Evolutionary conservation across 37 sponge, comb jelly and placozoan genomes (phyloP).

Genomic region (Geodia barretti): DNA sequence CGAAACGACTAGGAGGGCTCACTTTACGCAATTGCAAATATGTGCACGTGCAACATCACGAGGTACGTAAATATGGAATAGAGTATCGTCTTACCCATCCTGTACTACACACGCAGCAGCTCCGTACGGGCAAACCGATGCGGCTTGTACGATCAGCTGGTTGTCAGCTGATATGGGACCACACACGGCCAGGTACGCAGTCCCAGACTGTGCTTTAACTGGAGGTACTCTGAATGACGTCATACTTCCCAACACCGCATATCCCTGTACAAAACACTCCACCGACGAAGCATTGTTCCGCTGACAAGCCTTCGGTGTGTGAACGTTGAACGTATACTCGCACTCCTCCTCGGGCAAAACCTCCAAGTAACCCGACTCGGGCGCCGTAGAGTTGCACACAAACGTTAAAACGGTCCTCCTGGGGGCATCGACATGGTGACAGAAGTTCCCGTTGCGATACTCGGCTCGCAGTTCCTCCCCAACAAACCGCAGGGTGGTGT

Average conservation of each 20-base stretch:
- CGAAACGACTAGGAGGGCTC: not conserved
- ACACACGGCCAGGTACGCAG: conserved; percentile 46
- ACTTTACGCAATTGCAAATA: too few species aligned
- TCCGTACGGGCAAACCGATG: not conserved
- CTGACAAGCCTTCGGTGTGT: conserved; percentile 37
- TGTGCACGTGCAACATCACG: not conserved
- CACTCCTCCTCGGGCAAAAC: conserved; percentile 45
- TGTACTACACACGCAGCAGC: conserved; percentile 42
- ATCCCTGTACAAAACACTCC: conserved; percentile 36
- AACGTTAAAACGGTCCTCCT: conserved; percentile 40
- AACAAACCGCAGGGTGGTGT: conserved; percentile 6
- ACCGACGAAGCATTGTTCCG: not conserved
- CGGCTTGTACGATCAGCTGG: not conserved
- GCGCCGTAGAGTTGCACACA: conserved; percentile 26
- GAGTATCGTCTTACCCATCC: not conserved
- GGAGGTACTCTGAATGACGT: not conserved
- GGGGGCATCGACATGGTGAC: conserved; percentile 26
- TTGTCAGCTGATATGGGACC: conserved; percentile 25
- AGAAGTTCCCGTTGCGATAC: conserved; percentile 29
- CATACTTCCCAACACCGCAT: conserved; percentile 16
- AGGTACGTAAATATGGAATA: not conserved
- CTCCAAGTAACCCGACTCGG: conserved; percentile 3
- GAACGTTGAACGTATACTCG: conserved; percentile 56
- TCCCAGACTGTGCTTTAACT: not conserved
- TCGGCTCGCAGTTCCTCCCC: conserved; percentile 16